Conservation (phyloP, 2,113 vertebrate genomes). For the Talpa occidentalis region DNA sequence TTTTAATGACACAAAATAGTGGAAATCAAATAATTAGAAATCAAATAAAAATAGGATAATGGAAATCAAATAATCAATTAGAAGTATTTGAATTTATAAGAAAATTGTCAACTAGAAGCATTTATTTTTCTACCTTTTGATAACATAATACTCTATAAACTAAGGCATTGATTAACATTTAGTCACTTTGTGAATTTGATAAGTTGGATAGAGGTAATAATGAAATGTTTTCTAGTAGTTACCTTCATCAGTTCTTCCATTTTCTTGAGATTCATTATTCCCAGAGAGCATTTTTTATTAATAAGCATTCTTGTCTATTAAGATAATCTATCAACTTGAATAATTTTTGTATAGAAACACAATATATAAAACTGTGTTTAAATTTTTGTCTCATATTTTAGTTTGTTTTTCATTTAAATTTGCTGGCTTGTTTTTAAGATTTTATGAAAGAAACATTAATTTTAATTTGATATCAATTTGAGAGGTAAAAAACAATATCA, state of each 20-base stretch:
- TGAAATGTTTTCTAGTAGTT: constrained; percentile 38
- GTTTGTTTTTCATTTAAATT: neutral
- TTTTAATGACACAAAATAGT: neutral
- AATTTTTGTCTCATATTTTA: neutral
- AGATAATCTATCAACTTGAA: neutral
- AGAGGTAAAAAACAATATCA: neutral
- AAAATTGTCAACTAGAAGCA: neutral
- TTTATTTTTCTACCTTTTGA: neutral
- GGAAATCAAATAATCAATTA: neutral
- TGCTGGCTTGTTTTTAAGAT: neutral
- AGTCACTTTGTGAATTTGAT: neutral
- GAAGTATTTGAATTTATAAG: neutral
- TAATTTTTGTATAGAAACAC: neutral
- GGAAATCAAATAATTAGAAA: neutral
- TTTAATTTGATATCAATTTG: neutral
- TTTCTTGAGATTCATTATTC: neutral
- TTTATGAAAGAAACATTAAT: neutral
- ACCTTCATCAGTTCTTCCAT: neutral
- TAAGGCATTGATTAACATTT: neutral
- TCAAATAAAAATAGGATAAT: neutral
- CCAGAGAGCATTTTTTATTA: neutral
- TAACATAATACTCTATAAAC: neutral
- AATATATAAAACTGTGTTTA: neutral
- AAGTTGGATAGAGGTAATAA: constrained; percentile 20
- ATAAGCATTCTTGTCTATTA: neutral